Evolutionary conservation across 2,113 vertebrate species (phyloP).

Genomic region (Macquaria ambigua): DNA sequence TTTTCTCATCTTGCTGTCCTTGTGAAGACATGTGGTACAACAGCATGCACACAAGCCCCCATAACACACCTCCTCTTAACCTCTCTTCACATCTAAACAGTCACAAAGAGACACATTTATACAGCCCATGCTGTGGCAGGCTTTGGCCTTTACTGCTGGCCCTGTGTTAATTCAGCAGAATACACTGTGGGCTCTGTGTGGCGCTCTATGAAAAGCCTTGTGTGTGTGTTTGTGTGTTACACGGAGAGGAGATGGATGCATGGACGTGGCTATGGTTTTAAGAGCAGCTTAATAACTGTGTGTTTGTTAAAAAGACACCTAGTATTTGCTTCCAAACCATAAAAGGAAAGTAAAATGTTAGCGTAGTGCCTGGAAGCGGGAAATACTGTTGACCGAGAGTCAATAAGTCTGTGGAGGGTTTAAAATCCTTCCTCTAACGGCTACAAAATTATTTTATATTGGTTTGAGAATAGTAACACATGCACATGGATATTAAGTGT

Average conservation of each 20-base stretch:
- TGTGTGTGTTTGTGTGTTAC: conserved; percentile 36
- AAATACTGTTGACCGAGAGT: conserved; percentile 46
- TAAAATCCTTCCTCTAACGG: conserved; percentile 30
- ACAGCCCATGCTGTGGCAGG: conserved; percentile 34
- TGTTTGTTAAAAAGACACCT: conserved; percentile 49
- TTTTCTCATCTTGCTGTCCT: conserved; percentile 11
- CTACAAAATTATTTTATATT: conserved; percentile 10
- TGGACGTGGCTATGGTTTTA: conserved; percentile 34
- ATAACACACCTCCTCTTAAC: conserved; percentile 34
- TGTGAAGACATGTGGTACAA: conserved; percentile 5
- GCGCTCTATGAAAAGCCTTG: conserved; percentile 63
- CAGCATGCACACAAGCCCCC: background rate
- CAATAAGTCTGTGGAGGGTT: conserved; percentile 24
- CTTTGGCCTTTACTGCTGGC: conserved; percentile 36
- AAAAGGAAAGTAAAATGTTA: conserved; percentile 59
- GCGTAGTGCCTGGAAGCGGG: conserved; percentile 16
- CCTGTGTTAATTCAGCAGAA: conserved; percentile 74
- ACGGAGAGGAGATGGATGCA: conserved; percentile 38
- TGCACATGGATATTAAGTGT: background rate
- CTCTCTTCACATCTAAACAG: conserved; percentile 39
- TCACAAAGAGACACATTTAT: conserved; percentile 72
- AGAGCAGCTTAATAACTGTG: conserved; percentile 39
- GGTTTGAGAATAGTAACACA: conserved; percentile 32
- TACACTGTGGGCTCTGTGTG: conserved; percentile 71
- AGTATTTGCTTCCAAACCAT: conserved; percentile 50